Conservation (phyloP, 2,797 vertebrate genomes). For the Hypotaenidia okinawae region DNA sequence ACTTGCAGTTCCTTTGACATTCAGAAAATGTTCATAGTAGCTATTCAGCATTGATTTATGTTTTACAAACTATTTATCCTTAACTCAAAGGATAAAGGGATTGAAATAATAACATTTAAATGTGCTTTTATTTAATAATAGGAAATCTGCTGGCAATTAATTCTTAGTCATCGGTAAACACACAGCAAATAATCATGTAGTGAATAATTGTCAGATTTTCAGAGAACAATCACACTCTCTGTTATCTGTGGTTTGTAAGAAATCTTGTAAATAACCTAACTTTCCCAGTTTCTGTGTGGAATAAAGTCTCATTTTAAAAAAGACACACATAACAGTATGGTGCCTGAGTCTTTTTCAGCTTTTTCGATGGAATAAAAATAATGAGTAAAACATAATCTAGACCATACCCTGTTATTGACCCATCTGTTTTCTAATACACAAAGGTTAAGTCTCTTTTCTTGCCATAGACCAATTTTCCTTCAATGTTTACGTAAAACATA, state of each 20-base stretch:
- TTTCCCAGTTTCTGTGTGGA: not conserved
- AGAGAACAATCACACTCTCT: not conserved
- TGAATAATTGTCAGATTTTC: not conserved
- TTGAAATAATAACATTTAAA: not conserved
- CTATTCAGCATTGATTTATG: not conserved
- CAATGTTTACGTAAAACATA: not conserved
- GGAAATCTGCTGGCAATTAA: not conserved
- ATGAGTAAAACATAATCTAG: not conserved
- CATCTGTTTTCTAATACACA: not conserved
- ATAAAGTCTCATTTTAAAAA: not conserved
- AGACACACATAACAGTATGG: accelerated
- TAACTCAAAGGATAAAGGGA: not conserved
- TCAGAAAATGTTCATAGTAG: not conserved
- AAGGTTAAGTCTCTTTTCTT: not conserved
- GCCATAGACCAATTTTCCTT: not conserved
- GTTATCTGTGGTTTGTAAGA: not conserved
- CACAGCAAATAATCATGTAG: not conserved
- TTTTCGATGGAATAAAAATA: not conserved
- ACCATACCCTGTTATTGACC: not conserved
- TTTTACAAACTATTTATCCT: not conserved
- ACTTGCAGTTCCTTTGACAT: not conserved
- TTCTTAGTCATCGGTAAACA: not conserved
- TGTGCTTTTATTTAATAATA: not conserved
- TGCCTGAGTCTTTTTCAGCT: not conserved
- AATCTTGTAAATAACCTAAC: not conserved